Evolutionary conservation across 2,113 vertebrate genomes (phyloP).

Genomic region (Trochalopteron elliotii): DNA sequence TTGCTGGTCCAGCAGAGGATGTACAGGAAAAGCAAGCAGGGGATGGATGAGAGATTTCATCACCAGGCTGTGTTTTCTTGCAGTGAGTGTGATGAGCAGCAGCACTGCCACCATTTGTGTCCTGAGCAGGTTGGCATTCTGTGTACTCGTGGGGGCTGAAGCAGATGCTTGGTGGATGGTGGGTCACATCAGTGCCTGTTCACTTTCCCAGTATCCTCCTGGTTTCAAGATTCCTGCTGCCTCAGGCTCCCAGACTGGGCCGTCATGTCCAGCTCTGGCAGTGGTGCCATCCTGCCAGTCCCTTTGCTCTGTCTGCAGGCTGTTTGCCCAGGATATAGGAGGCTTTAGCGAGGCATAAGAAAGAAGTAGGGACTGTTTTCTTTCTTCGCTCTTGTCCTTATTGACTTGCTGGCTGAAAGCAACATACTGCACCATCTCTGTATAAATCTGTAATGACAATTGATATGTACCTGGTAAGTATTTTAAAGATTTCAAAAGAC

Average conservation of each 20-base stretch:
- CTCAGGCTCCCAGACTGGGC: background rate
- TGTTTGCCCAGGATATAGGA: background rate
- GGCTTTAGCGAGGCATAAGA: background rate
- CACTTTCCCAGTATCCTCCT: background rate
- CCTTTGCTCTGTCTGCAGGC: background rate
- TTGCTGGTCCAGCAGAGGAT: background rate
- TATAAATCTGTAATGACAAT: background rate
- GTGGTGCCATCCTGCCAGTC: fast-evolving
- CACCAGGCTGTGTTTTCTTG: background rate
- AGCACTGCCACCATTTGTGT: fast-evolving
- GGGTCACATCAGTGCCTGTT: background rate
- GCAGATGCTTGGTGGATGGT: background rate
- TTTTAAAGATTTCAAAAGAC: background rate
- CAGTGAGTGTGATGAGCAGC: background rate
- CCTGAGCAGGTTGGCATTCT: background rate
- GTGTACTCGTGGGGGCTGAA: fast-evolving
- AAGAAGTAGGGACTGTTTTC: background rate
- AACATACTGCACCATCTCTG: background rate
- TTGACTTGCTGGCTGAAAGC: background rate
- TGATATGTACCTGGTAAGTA: background rate
- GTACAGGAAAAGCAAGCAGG: background rate
- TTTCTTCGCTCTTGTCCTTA: background rate
- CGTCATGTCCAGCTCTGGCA: fast-evolving
- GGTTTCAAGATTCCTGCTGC: background rate
- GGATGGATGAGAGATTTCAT: background rate